Evolutionary conservation across 2,888 invertebrate genomes (phyloP), one percentile per base, ranked within the genome.

Genomic region (Lasioglossum calceatum): DNA sequence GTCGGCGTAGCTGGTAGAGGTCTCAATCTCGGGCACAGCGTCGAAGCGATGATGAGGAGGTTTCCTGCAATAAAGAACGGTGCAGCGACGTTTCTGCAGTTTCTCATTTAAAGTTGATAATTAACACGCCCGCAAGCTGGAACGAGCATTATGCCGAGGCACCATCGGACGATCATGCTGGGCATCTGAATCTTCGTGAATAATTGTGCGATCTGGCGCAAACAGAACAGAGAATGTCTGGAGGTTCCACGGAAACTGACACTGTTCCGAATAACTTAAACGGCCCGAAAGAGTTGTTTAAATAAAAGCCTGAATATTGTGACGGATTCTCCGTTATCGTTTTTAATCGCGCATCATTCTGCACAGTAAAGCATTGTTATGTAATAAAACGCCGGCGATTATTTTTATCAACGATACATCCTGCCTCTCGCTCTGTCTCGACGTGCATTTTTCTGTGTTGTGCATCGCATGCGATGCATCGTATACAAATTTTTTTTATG

Each of bases 41-140:
- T 94, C 14, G 96, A 96, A 14, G 96, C 95, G 91, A 96, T 96
- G 83, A 96, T 96, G 76, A 96, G 96, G 39, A 96, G 88, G 82
- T 94, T 94, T 39, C 94, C 94, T 94, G 88, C 39, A 90, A 50
- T 36, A 12, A 73, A 72, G 19, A n/a, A 86, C 36, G 77, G 94
- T 32, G 39, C 87, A 92, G n/a, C n/a, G 27, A 7, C 7, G 73
- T 39, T n/a, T 2, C 32, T 27, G 10, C 23, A 19, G 1, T 61
- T 75, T 75, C 72, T 86, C 79, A 23, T 75, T 32, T 58, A 72
- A 85, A 75, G 5, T 75, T 72, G 44, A 54, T 75, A 54, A 78
- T 61, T 84, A 71, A 50, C 42, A 27, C 32, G 74, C 32, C 32
- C 4, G 19, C 77, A 0, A 50, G 0, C 0, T 4, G 64, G 8